These are phyloP conservation scores for Idaea straminata DNA, from an alignment of 2,888 invertebrate species.

Conservation along the genomic window DNA sequence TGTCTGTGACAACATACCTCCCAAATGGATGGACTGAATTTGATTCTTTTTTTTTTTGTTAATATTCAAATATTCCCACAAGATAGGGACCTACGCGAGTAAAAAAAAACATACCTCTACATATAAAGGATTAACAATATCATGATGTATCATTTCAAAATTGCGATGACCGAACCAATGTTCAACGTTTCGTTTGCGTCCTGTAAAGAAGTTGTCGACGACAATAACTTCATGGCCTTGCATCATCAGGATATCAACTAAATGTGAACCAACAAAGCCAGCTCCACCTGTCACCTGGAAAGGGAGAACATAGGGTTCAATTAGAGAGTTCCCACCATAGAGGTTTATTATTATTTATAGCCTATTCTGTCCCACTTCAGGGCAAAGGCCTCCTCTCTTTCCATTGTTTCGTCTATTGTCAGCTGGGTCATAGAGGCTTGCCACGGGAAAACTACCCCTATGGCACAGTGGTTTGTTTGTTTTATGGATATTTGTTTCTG, in stretches of 20 bases:
- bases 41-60: no score
- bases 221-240: slow-evolving; percentile 98
- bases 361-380: no score
- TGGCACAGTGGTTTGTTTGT: background rate
- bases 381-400: no score
- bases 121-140: slow-evolving; percentile 98
- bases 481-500: background rate
- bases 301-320: background rate
- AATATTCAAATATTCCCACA: no score
- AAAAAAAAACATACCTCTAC: slow-evolving; percentile 83
- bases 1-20: no score
- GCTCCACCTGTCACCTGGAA: slow-evolving; percentile 95
- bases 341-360: background rate
- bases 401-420: no score
- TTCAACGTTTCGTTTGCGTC: slow-evolving; percentile 97
- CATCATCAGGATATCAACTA: slow-evolving; percentile 96
- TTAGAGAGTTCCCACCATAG: background rate
- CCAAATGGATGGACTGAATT: no score
- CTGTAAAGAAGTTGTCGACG: slow-evolving; percentile 99
- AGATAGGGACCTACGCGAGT: no score
- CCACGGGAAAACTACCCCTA: background rate
- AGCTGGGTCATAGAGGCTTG: background rate
- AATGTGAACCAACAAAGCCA: slow-evolving; percentile 99
- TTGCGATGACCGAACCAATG: slow-evolving; percentile 99
- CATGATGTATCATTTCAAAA: slow-evolving; percentile 99